Base-by-base conservation (phyloP, 2,113 vertebrate genomes). In the Charadrius vociferus region DNA sequence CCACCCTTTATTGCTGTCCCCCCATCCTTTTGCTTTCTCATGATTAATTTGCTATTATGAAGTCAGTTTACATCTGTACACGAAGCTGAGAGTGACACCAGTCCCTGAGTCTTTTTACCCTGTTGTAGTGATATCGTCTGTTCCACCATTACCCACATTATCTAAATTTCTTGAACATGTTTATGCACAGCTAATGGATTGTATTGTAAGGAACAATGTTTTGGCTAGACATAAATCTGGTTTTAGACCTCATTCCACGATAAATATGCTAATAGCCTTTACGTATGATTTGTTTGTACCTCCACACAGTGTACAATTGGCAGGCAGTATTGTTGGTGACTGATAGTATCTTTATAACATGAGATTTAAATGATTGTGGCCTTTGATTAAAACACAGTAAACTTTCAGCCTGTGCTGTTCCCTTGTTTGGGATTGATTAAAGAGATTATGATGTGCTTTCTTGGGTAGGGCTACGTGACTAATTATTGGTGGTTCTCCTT, bases 131-230 rank as follows among this genome's bases (percentile, higher is more conserved):
- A 87, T 94, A 45, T 92, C 5, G 30, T 95, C 85, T 85, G 49
- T 90, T 93, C 83, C 67, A 77, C 63, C 1, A 66, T 97, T 97
- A 97, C 4, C 9, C 59, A 91, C 71, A 89, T 96, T 97, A 97
- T 82, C 92, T 95, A 96, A 97, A 98, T 97, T 96, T 90, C 86
- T 92, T 96, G 68, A 90, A 94, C 88, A 95, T 89, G 92, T 97
- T 98, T 97, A 97, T 95, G 74, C 81, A 95, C 79, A 91, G 71
- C 71, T 98, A 98, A 98, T 98, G 95, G 79, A 95, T 93, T 97
- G 55, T 95, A 88, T 95, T 96, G 50, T 67, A 93, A 96, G 72
- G 62, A 97, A 90, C 78, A 96, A 93, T 36, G 30, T 79, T 93
- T 95, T 91, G 66, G 50, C 27, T 91, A 84, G 63, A 78, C 74